Percentiles rank a stretch among this genome's conserved stretches.
These are phyloP conservation scores for Ectropis crepuscularia DNA, from an alignment of 2,888 invertebrate genomes.

Conservation along the genomic window DNA sequence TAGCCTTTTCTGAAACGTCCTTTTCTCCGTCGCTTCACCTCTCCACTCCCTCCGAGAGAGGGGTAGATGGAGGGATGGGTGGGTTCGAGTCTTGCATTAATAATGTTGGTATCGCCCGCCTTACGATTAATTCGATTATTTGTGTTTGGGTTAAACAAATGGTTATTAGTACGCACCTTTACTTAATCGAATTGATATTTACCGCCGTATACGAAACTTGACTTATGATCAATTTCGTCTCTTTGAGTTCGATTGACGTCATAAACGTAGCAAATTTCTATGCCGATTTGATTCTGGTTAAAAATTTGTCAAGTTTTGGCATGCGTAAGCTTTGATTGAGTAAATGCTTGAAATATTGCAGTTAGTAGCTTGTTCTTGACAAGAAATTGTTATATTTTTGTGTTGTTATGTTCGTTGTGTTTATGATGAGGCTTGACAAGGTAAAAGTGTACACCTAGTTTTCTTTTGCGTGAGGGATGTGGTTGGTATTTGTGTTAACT, in stretches of 20 bases:
- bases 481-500: too few relatives aligned
- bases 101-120: conserved; percentile 82
- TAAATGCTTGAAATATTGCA: too few relatives aligned
- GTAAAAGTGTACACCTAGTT: too few relatives aligned
- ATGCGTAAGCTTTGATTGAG: too few relatives aligned
- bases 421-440: too few relatives aligned
- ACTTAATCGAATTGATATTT: conserved; percentile 38
- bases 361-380: background rate
- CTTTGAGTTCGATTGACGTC: too few relatives aligned
- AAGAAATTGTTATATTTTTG: background rate
- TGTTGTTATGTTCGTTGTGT: too few relatives aligned
- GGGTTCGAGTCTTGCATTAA: conserved; percentile 78
- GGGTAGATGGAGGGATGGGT: conserved; percentile 42
- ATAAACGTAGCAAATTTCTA: too few relatives aligned
- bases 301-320: too few relatives aligned
- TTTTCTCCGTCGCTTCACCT: conserved; percentile 56
- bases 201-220: conserved; percentile 25
- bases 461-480: too few relatives aligned
- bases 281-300: background rate
- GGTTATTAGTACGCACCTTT: conserved; percentile 41
- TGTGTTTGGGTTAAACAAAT: conserved; percentile 64
- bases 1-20: conserved; percentile 35
- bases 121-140: conserved; percentile 83
- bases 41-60: conserved; percentile 10
- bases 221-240: conserved; percentile 10